These are phyloP conservation scores for Helicoverpa zea DNA, from an alignment of 1,140 invertebrate species.

Conservation along the genomic window DNA sequence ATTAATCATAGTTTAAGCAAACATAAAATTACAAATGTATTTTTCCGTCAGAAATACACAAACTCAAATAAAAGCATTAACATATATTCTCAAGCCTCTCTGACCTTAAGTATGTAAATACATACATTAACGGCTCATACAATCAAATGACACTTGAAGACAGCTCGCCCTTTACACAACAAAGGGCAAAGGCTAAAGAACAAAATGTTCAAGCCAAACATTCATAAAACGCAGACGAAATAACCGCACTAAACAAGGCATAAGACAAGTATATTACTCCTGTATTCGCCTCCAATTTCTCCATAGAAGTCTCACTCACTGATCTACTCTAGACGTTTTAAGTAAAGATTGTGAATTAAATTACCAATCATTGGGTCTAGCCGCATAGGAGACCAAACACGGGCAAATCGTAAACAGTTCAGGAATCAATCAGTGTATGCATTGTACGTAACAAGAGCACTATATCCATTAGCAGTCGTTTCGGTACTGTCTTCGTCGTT, in stretches of 20 bases:
- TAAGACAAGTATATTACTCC: slow-evolving; percentile 3
- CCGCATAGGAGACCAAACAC: slow-evolving; percentile 36
- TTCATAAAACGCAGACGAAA: not conserved
- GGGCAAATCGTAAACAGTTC: slow-evolving; percentile 48
- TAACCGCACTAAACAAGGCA: not conserved
- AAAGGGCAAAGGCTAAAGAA: slow-evolving; percentile 19
- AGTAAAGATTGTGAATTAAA: slow-evolving; percentile 45
- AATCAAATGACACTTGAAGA: slow-evolving; percentile 34
- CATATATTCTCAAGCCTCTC: slow-evolving; percentile 15
- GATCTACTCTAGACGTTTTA: slow-evolving; percentile 5
- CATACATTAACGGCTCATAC: slow-evolving; percentile 29
- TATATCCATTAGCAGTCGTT: slow-evolving; percentile 26
- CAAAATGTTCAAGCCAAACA: slow-evolving; percentile 22
- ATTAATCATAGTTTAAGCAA: no score
- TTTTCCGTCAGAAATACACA: not conserved
- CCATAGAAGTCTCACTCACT: slow-evolving; percentile 11
- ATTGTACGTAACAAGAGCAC: slow-evolving; percentile 40
- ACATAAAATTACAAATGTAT: no score
- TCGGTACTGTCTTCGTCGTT: slow-evolving; percentile 23
- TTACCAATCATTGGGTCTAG: slow-evolving; percentile 39
- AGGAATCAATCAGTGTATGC: slow-evolving; percentile 36
- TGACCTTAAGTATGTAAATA: slow-evolving; percentile 2
- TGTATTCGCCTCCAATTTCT: slow-evolving; percentile 26
- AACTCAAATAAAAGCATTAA: slow-evolving; percentile 5
- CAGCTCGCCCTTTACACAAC: slow-evolving; percentile 26